Evolutionary conservation across 1,140 invertebrate genomes (phyloP).

Genomic region (Coenobita brevimanus): DNA sequence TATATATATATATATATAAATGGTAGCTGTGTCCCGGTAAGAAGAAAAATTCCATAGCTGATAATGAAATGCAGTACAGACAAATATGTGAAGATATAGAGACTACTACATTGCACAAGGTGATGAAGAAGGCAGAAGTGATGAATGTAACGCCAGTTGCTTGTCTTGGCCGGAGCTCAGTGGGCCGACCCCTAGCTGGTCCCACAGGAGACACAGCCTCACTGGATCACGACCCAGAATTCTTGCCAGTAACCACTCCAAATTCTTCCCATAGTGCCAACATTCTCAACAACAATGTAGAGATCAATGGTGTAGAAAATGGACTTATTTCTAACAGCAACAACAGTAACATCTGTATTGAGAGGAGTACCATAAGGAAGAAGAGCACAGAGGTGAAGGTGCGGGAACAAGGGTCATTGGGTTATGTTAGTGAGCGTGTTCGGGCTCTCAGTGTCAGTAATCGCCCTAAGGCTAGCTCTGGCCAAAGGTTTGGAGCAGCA

Average conservation of each 20-base stretch:
- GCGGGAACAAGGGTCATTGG: constrained; percentile 50
- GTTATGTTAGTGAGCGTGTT: constrained; percentile 60
- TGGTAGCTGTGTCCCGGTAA: too few species aligned
- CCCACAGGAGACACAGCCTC: not conserved
- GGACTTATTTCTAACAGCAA: constrained; percentile 28
- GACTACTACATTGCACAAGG: not conserved
- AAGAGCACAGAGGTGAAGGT: not conserved
- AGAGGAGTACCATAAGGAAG: constrained; percentile 28
- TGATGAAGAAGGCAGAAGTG: constrained; percentile 58
- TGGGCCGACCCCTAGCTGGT: constrained; percentile 29
- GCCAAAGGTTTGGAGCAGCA: constrained; percentile 69
- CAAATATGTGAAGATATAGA: constrained; percentile 4
- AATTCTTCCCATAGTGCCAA: constrained; percentile 5
- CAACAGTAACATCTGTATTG: constrained; percentile 34
- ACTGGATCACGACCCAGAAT: constrained; percentile 23
- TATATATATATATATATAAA: too few species aligned
- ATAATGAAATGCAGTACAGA: not conserved
- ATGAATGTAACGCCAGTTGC: constrained; percentile 45
- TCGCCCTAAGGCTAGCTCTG: constrained; percentile 10
- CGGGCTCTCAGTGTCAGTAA: constrained; percentile 57
- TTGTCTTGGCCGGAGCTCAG: constrained; percentile 45
- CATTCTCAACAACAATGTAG: constrained; percentile 61
- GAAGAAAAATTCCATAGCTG: too few species aligned
- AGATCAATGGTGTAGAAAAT: constrained; percentile 49
- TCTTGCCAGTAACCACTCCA: not conserved